Evolutionary conservation across 1,140 invertebrate genomes (phyloP).

Genomic region (Trichogramma pretiosum): DNA sequence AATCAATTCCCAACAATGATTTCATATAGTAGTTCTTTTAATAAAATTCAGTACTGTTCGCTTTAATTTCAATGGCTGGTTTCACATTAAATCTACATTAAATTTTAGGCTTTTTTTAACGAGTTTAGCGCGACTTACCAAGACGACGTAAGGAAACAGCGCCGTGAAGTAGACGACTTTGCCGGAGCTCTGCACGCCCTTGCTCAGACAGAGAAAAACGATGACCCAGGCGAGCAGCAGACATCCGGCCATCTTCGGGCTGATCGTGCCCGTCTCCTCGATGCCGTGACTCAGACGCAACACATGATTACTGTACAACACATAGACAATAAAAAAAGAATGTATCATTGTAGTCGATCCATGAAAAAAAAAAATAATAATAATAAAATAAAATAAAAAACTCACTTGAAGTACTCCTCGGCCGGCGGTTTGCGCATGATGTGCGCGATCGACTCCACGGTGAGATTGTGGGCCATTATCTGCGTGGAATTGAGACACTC

Average conservation of each 20-base stretch:
- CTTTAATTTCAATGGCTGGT: no score
- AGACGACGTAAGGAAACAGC: conserved; percentile 75
- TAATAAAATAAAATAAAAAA: no score
- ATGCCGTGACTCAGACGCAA: conserved; percentile 64
- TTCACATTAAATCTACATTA: no score
- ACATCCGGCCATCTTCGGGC: conserved; percentile 58
- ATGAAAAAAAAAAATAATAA: no score
- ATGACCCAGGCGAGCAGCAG: conserved; percentile 70
- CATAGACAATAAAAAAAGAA: no score
- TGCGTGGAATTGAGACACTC: conserved; percentile 45
- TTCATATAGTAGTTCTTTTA: no score
- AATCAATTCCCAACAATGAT: no score
- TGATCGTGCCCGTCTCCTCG: conserved; percentile 62
- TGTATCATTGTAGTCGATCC: no score
- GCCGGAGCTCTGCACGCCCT: conserved; percentile 76
- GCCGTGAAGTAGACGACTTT: conserved; percentile 82
- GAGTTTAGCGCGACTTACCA: no score
- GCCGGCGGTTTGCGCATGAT: conserved; percentile 61
- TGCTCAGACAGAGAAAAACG: conserved; percentile 71
- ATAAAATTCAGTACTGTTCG: no score
- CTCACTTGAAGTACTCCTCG: conserved; percentile 82
- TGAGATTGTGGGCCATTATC: conserved; percentile 31
- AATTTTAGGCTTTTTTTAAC: no score
- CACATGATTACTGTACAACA: conserved; percentile 56
- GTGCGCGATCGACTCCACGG: conserved; percentile 29